phyloP scores from a whole-genome alignment of 2,888 invertebrate genomes.

The Busseola fusca region DNA sequence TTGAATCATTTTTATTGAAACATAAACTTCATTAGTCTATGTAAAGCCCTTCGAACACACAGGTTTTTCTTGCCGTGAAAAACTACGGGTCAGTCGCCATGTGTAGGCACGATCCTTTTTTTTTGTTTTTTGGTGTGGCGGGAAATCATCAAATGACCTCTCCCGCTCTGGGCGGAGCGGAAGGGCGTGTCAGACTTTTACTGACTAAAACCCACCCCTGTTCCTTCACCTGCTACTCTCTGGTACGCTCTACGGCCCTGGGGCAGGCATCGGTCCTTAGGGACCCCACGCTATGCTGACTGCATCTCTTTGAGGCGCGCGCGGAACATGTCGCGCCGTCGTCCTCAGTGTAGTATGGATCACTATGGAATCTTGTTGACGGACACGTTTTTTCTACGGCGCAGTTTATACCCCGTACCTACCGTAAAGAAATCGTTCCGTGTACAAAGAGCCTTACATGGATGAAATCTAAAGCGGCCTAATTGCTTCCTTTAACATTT shows the following conservation, averaged over 20 bases:
- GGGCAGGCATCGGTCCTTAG: too few relatives aligned
- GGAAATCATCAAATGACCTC: too few relatives aligned
- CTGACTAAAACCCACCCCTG: too few relatives aligned
- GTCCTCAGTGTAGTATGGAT: not conserved
- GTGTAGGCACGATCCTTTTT: not conserved
- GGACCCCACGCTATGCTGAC: too few relatives aligned
- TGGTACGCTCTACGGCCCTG: too few relatives aligned
- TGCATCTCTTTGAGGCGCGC: too few relatives aligned
- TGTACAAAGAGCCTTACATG: not conserved
- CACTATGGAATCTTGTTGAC: not conserved
- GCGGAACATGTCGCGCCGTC: too few relatives aligned
- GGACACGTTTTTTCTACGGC: not conserved
- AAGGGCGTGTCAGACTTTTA: too few relatives aligned
- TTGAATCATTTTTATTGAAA: slow-evolving; percentile 6
- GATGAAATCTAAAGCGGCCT: slow-evolving; percentile 4
- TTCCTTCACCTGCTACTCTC: too few relatives aligned
- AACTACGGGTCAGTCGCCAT: not conserved
- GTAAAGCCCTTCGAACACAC: not conserved
- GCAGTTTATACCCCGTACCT: not conserved
- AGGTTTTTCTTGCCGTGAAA: not conserved
- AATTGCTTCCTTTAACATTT: slow-evolving; percentile 17
- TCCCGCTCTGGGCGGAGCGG: too few relatives aligned
- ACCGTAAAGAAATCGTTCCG: not conserved
- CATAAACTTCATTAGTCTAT: slow-evolving; percentile 6
- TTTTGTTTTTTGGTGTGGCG: too few relatives aligned